A percentile compares a stretch with the other conserved stretches of the same genome.
phyloP scores from a whole-genome alignment of 2,888 invertebrate genomes.

The Cyaniris semiargus region DNA sequence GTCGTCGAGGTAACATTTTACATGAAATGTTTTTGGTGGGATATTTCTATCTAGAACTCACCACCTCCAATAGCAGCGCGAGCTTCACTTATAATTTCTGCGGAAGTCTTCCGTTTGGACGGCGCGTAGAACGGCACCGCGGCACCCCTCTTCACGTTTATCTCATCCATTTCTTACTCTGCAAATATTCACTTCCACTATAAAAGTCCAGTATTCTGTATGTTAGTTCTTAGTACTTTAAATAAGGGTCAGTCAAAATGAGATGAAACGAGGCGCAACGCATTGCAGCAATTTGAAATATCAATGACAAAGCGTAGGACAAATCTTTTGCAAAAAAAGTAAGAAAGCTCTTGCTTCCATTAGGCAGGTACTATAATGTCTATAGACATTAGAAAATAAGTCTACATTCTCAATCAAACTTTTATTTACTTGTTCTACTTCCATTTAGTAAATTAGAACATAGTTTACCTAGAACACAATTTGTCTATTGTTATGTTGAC shows the following conservation, averaged over 20 bases:
- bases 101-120: slow-evolving; percentile 84
- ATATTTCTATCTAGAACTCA: too few relatives aligned
- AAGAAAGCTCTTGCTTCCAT: not conserved
- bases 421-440: not conserved
- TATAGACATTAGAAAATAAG: not conserved
- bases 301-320: too few relatives aligned
- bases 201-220: not conserved
- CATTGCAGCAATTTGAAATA: not conserved
- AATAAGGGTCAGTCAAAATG: not conserved
- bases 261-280: not conserved
- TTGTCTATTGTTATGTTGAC: not conserved
- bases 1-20: too few relatives aligned
- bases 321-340: too few relatives aligned
- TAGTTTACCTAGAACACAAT: not conserved
- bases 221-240: not conserved
- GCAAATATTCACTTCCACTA: not conserved
- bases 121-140: slow-evolving; percentile 82
- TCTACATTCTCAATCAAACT: not conserved
- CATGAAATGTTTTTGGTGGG: too few relatives aligned
- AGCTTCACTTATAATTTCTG: slow-evolving; percentile 90
- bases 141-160: slow-evolving; percentile 55
- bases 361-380: not conserved
- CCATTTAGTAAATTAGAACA: not conserved
- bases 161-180: slow-evolving; percentile 54
- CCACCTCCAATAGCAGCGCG: slow-evolving; percentile 80